Evolutionary conservation across 2,113 vertebrate genomes (phyloP).

Genomic region (Ranitomeya variabilis): DNA sequence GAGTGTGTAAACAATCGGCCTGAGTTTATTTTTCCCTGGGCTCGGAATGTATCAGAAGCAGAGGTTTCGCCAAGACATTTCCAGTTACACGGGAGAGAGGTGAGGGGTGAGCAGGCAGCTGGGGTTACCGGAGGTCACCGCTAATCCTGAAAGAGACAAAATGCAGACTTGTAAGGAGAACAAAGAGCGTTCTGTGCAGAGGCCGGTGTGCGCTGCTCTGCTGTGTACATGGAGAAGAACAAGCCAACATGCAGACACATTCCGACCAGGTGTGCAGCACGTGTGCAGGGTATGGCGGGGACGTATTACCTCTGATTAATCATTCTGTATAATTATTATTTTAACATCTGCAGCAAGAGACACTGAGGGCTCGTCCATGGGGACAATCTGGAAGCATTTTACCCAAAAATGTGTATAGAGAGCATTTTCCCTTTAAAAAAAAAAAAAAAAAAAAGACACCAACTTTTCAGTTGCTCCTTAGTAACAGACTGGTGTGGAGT

Average conservation of each 20-base stretch:
- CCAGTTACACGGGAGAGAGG: constrained; percentile 52
- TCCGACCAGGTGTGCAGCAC: too few species aligned
- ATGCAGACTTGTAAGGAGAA: constrained; percentile 44
- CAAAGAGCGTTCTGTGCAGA: constrained; percentile 25
- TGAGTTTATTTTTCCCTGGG: constrained; percentile 58
- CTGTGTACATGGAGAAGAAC: background rate
- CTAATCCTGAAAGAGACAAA: constrained; percentile 55
- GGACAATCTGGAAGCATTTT: too few species aligned
- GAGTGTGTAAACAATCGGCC: constrained; percentile 51
- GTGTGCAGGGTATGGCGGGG: background rate
- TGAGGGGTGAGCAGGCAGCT: constrained; percentile 9
- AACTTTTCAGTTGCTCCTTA: too few species aligned
- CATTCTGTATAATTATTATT: too few species aligned
- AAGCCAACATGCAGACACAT: background rate
- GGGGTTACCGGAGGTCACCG: constrained; percentile 14
- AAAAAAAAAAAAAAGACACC: too few species aligned
- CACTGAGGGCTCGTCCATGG: too few species aligned
- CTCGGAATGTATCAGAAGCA: constrained; percentile 50
- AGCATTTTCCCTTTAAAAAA: too few species aligned
- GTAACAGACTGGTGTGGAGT: too few species aligned
- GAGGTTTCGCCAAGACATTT: constrained; percentile 35
- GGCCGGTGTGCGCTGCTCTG: background rate
- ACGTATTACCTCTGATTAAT: too few species aligned
- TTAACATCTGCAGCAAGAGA: too few species aligned
- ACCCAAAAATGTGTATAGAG: too few species aligned